Conservation (phyloP, 1,140 invertebrate genomes). For the Leptopilina boulardi region DNA sequence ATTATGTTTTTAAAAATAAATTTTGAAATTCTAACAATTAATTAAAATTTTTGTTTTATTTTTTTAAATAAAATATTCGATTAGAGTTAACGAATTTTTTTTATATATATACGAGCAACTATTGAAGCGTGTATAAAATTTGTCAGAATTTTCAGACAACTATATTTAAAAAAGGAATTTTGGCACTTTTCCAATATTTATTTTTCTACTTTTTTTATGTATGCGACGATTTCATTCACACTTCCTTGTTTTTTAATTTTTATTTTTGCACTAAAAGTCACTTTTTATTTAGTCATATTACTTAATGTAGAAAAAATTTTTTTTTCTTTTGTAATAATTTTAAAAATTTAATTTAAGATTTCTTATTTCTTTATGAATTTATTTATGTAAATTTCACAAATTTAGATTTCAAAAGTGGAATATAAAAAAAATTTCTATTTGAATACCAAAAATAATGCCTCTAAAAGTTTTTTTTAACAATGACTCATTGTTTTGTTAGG, state of each 20-base stretch:
- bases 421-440: not conserved
- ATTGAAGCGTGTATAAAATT: constrained; percentile 1
- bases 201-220: constrained; percentile 16
- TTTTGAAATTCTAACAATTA: too few relatives aligned
- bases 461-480: not conserved
- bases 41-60: too few relatives aligned
- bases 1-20: too few relatives aligned
- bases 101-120: not conserved
- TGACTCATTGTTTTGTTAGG: not conserved
- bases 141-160: not conserved
- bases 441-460: not conserved
- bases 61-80: too few relatives aligned
- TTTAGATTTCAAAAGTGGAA: too few relatives aligned
- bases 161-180: constrained; percentile 23
- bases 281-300: not conserved
- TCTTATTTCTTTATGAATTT: not conserved
- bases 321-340: not conserved
- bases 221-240: constrained; percentile 9
- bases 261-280: not conserved
- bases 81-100: too few relatives aligned
- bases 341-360: not conserved
- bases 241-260: constrained; percentile 28
- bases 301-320: not conserved
- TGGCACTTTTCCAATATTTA: constrained; percentile 26
- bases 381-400: not conserved